Percentiles rank a stretch among this genome's conserved stretches.
phyloP scores from a whole-genome alignment of 2,113 vertebrate genomes.

The Actenoides lindsayi region DNA sequence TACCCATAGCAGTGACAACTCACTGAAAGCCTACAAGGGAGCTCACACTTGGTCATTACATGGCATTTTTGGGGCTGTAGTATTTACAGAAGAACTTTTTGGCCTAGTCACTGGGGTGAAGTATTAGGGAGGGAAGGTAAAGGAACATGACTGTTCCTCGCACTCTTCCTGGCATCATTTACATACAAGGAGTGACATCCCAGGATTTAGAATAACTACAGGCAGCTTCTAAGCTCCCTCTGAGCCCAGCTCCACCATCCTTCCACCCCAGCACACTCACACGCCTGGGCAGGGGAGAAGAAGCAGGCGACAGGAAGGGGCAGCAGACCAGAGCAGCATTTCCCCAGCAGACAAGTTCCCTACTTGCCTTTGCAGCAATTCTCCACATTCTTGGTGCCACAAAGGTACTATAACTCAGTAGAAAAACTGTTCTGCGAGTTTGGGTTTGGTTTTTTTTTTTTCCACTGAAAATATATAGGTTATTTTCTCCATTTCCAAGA shows the following conservation, averaged over 20 bases:
- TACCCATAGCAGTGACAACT: background rate
- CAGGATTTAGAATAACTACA: background rate
- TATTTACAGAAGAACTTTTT: background rate
- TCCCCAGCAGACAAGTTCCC: background rate
- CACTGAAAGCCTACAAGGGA: background rate
- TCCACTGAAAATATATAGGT: background rate
- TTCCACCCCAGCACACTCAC: too few relatives aligned
- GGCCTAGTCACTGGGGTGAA: background rate
- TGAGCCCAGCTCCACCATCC: background rate
- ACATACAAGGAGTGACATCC: background rate
- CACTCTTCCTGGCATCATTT: background rate
- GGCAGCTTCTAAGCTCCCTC: background rate
- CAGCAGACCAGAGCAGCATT: background rate
- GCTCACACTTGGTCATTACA: background rate
- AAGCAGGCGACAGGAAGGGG: background rate
- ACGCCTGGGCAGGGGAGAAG: accelerated
- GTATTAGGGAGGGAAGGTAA: background rate
- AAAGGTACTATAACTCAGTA: background rate
- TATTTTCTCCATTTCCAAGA: background rate
- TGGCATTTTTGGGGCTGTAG: background rate
- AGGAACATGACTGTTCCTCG: background rate
- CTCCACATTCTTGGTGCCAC: background rate
- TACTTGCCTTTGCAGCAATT: background rate
- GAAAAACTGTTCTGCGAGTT: background rate
- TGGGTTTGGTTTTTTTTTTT: background rate